These are phyloP conservation scores for Atlantisia rogersi DNA, from an alignment of 2,113 vertebrate genomes.

Conservation along the genomic window DNA sequence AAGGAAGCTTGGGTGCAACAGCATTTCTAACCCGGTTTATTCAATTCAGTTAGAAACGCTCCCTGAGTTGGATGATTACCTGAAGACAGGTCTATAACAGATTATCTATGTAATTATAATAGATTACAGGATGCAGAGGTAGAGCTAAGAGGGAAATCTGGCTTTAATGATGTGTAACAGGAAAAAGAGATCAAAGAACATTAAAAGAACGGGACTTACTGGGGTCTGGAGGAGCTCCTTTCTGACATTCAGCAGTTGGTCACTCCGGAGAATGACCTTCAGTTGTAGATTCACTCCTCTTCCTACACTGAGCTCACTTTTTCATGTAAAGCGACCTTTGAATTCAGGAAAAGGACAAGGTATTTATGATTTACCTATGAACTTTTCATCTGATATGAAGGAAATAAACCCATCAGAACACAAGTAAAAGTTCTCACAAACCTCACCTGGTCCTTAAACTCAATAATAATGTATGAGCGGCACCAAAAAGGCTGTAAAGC, in stretches of 20 bases:
- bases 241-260: not conserved
- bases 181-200: not conserved
- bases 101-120: not conserved
- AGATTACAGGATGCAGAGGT: not conserved
- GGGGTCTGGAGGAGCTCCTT: not conserved
- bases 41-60: not conserved
- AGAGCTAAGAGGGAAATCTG: not conserved
- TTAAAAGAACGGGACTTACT: slow-evolving; percentile 1
- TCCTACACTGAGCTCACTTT: not conserved
- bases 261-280: not conserved
- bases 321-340: slow-evolving; percentile 56
- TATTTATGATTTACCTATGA: slow-evolving; percentile 66
- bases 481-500: not conserved
- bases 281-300: not conserved
- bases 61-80: not conserved
- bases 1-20: not conserved
- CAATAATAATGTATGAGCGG: accelerated
- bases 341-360: slow-evolving; percentile 34
- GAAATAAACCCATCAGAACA: not conserved
- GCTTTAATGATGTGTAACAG: not conserved
- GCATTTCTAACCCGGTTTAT: not conserved
- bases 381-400: slow-evolving; percentile 29
- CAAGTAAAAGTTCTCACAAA: not conserved
- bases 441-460: accelerated
- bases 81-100: not conserved